Conservation (phyloP, 35 echinoderm and acorn worm species). For the Holothuria glaberrima region DNA sequence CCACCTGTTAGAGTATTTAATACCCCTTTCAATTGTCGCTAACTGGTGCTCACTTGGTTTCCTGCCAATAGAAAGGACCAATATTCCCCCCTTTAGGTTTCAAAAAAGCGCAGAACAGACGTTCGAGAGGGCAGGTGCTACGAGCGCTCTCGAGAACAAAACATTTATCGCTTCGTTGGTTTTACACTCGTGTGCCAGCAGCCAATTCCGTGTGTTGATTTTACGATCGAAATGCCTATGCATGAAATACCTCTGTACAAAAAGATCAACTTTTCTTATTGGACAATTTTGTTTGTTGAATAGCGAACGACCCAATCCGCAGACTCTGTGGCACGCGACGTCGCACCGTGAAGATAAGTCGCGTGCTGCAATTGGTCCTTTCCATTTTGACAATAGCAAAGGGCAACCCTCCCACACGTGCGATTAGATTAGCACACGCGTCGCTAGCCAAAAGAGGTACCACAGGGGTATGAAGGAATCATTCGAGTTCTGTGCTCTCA, state of each 20-base stretch:
- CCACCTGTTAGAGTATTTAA: too few species aligned
- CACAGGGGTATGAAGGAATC: not conserved
- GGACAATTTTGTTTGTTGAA: not conserved
- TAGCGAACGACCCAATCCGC: constrained; percentile 6
- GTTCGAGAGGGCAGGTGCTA: too few species aligned
- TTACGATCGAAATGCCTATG: constrained; percentile 9
- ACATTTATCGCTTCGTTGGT: too few species aligned
- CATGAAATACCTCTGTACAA: not conserved
- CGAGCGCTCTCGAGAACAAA: too few species aligned
- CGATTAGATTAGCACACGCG: constrained; percentile 27
- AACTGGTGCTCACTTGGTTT: too few species aligned
- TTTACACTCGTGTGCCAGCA: too few species aligned
- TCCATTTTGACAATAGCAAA: not conserved
- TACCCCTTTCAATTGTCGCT: too few species aligned
- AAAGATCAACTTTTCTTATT: constrained; percentile 40
- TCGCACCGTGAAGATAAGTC: not conserved
- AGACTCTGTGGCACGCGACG: constrained; percentile 31
- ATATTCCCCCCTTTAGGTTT: too few species aligned
- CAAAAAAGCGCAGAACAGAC: too few species aligned
- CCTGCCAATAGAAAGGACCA: too few species aligned
- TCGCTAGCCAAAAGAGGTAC: constrained; percentile 16
- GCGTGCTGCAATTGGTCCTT: constrained; percentile 46
- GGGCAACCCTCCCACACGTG: constrained; percentile 20
- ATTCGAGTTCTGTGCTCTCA: not conserved
- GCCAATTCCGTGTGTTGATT: too few species aligned